These are phyloP conservation scores for Drosophila austrosaltans DNA, from an alignment of 2,888 invertebrate genomes.

Conservation along the genomic window DNA sequence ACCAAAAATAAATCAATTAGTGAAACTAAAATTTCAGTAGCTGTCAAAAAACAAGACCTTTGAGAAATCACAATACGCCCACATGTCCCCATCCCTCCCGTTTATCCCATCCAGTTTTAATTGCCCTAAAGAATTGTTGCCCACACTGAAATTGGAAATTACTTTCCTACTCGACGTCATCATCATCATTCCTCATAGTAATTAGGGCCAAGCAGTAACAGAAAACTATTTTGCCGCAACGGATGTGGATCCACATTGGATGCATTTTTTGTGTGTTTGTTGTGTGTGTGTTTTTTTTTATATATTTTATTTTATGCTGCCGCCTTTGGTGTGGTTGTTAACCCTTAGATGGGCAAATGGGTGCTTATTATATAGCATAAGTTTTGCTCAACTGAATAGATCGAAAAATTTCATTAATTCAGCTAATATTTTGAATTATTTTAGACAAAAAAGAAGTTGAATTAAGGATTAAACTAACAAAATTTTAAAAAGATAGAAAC, in stretches of 20 bases:
- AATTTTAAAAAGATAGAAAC: too few species aligned
- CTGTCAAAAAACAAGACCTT: slow-evolving; percentile 44
- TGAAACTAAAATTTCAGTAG: slow-evolving; percentile 45
- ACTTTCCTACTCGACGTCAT: slow-evolving; percentile 47
- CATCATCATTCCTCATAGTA: slow-evolving; percentile 31
- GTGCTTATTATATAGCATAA: too few species aligned
- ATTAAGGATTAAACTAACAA: too few species aligned
- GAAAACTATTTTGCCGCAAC: slow-evolving; percentile 37
- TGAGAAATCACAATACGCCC: slow-evolving; percentile 15
- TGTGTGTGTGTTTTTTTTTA: too few species aligned
- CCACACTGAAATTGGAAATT: slow-evolving; percentile 37
- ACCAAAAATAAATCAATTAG: slow-evolving; percentile 34
- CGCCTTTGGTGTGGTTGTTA: slow-evolving; percentile 22
- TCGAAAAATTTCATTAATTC: too few species aligned
- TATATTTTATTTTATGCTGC: not conserved
- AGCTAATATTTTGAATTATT: too few species aligned
- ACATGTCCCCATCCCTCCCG: not conserved
- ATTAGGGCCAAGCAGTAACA: slow-evolving; percentile 52
- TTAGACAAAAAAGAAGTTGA: too few species aligned
- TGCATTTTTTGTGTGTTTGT: slow-evolving; percentile 45
- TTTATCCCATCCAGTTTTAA: too few species aligned
- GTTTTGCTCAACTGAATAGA: too few species aligned
- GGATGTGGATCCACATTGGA: slow-evolving; percentile 50
- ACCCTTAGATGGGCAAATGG: slow-evolving; percentile 27
- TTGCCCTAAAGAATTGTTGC: not conserved